Base-by-base conservation (phyloP, 1,140 invertebrate genomes). In the Penaeus indicus region DNA sequence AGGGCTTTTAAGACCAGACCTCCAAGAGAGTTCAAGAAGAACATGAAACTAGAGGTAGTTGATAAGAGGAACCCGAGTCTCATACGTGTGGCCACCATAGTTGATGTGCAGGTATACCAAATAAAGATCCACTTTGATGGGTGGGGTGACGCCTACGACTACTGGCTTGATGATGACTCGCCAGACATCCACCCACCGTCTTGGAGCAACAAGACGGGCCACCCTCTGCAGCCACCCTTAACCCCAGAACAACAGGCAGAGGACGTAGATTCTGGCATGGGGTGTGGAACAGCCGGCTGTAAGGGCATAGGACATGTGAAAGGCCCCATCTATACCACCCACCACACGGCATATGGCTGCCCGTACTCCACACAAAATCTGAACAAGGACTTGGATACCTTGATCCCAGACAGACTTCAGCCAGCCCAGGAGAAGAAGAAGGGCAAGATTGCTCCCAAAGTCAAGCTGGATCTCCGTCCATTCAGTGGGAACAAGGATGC, bases 41-140 rank as follows among this genome's bases (percentile, higher is more conserved):
- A 96, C 22, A 97, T 98, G 97, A 96, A 97, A 92, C 93, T 99
- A 2, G 98, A 99, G 94, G 96, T 96, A 10, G 96, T 99, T 1
- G 98, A 99, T 92, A 96, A 96, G 67, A 94, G 97, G 91, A 96
- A 97, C 67, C 96, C 96, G 47, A 93, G 94, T 90, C 93, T 99
- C 5, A 96, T 99, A 78, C 94, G 98, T 42, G 97, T 97, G 8
- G 97, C 97, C 1, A 96, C 96, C 0, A 95, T 99, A 7, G 94
- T 94, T 86, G 96, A 96, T 78, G 95, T 97, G 10, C 92, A 93
- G 38, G 90, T 92, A 13, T 92, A 93, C 91, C 91, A 92, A 64
- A 47, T 91, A 63, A 89, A 96, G 92, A 95, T 99, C 82, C 95
- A 97, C 91, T 98, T 98, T 93, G 97, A 98, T 93, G 97, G 97